Conservation (phyloP, 1,140 invertebrate species). For the Heliothis subflexa region DNA sequence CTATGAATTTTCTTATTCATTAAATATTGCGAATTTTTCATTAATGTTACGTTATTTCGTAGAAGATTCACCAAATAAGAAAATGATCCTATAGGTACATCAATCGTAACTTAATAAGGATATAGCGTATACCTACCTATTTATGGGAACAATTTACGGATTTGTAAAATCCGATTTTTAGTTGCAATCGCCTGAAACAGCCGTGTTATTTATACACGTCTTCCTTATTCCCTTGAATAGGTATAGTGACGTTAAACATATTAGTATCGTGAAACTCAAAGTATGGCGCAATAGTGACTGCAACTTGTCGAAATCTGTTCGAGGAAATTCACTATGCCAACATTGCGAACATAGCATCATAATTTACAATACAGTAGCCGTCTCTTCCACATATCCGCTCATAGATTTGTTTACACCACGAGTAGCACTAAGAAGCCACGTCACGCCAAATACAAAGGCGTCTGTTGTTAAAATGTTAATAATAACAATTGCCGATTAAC, state of each 20-base stretch:
- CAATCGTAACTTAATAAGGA: no score
- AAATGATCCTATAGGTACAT: no score
- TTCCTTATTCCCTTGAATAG: neutral
- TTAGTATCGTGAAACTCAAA: neutral
- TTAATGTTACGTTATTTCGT: no score
- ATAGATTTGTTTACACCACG: slow-evolving; percentile 12
- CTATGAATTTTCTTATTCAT: no score
- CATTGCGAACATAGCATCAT: neutral
- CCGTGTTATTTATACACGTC: neutral
- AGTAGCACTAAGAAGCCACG: slow-evolving; percentile 21
- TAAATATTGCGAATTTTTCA: no score
- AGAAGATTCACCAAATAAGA: no score
- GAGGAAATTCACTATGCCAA: neutral
- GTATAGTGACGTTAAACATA: neutral
- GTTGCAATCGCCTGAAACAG: neutral
- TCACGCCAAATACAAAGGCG: neutral
- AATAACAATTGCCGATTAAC: slow-evolving; percentile 45
- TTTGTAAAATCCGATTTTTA: neutral
- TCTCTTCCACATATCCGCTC: neutral
- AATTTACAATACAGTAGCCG: neutral
- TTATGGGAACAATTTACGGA: neutral
- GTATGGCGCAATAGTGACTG: slow-evolving; percentile 2
- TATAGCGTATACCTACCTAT: no score
- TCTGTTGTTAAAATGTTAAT: slow-evolving; percentile 41
- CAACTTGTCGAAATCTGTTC: neutral